Evolutionary conservation across 64 coral and sea anemone genomes (phyloP).

Genomic region (Cladopsammia gracilis): DNA sequence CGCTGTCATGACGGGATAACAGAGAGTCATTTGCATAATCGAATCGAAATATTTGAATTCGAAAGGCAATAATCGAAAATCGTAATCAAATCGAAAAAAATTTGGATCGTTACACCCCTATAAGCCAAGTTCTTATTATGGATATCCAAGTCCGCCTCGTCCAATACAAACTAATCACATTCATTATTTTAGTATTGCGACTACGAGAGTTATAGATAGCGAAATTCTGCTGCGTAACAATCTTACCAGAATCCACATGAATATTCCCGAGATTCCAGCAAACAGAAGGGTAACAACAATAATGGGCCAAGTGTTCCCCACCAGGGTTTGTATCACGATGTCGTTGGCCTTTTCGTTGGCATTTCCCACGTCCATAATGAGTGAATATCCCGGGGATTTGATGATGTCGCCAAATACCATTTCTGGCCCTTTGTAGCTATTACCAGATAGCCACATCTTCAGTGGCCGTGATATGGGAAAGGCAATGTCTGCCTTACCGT

Average conservation of each 20-base stretch:
- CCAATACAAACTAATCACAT: no score
- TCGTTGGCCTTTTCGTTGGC: constrained; percentile 27
- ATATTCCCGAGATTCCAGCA: constrained; percentile 66
- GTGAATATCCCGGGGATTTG: constrained; percentile 11
- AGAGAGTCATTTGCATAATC: no score
- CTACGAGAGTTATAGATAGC: no score
- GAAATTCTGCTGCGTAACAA: not conserved
- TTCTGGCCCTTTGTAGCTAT: not conserved
- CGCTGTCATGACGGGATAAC: no score
- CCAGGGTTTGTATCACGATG: not conserved
- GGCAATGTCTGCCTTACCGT: not conserved
- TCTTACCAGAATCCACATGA: constrained; percentile 68
- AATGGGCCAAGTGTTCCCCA: constrained; percentile 50
- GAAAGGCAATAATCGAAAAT: no score
- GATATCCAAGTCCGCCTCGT: no score
- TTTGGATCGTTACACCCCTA: no score
- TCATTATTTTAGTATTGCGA: no score
- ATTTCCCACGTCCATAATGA: constrained; percentile 27
- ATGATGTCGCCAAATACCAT: constrained; percentile 14
- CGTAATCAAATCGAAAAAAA: no score
- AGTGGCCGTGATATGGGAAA: not conserved
- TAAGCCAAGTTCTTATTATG: no score
- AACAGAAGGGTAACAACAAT: constrained; percentile 45
- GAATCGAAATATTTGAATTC: no score
- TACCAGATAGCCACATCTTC: not conserved